A percentile compares a stretch with the other conserved stretches of the same genome.
phyloP scores from a whole-genome alignment of 2,888 invertebrate species.

The Tenthredo notha region DNA sequence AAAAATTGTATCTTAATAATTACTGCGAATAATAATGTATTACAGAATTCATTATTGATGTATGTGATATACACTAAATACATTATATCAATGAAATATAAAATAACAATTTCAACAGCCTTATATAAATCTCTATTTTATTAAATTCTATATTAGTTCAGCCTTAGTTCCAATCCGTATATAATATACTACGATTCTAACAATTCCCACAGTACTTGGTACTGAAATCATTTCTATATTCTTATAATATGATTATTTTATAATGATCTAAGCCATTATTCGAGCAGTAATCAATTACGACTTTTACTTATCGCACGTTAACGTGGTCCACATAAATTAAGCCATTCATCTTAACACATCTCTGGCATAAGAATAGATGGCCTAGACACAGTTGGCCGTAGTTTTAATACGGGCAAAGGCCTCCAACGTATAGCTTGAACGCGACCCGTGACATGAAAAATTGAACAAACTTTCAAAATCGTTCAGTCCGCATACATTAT shows the following conservation, averaged over 20 bases:
- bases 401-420: constrained; percentile 54
- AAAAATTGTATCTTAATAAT: constrained; percentile 41
- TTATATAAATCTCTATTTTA: neutral
- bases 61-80: neutral
- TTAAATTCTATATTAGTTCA: neutral
- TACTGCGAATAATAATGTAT: constrained; percentile 3
- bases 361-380: constrained; percentile 66
- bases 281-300: neutral
- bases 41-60: constrained; percentile 18
- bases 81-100: constrained; percentile 44
- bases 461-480: constrained; percentile 48
- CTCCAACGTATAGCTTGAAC: constrained; percentile 1
- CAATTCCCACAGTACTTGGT: neutral
- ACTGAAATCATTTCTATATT: neutral
- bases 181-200: neutral
- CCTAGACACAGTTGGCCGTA: constrained; percentile 71
- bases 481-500: neutral
- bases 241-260: neutral
- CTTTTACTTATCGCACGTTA: neutral
- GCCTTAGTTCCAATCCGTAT: neutral
- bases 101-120: constrained; percentile 27
- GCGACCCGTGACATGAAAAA: constrained; percentile 49
- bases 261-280: neutral
- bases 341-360: constrained; percentile 11
- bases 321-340: constrained; percentile 27